These are phyloP conservation scores for Sebastes dallii DNA, from an alignment of 2,797 vertebrate genomes.

Conservation along the genomic window DNA sequence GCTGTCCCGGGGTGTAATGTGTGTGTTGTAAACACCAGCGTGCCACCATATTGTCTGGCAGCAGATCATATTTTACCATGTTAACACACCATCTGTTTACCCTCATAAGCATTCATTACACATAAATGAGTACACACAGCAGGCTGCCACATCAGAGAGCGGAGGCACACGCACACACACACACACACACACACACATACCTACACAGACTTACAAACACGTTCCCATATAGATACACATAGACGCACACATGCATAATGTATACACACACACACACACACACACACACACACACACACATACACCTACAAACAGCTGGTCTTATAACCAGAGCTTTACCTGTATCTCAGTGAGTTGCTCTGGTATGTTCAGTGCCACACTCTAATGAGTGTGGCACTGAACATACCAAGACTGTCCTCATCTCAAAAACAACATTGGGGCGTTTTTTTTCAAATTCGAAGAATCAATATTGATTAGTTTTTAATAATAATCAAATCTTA, in stretches of 20 bases:
- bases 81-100: slow-evolving; percentile 87
- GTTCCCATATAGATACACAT: slow-evolving; percentile 24
- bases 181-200: slow-evolving; percentile 17
- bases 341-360: not conserved
- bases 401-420: not conserved
- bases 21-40: slow-evolving; percentile 82
- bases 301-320: slow-evolving; percentile 4
- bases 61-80: slow-evolving; percentile 85
- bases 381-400: not conserved
- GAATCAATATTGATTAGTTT: too few relatives aligned
- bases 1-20: slow-evolving; percentile 75
- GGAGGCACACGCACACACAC: not conserved
- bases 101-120: slow-evolving; percentile 82
- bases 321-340: not conserved
- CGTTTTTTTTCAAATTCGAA: not conserved
- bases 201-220: slow-evolving; percentile 35
- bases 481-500: too few relatives aligned
- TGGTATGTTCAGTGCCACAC: too few relatives aligned
- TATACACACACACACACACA: not conserved
- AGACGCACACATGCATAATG: slow-evolving; percentile 5
- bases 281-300: not conserved
- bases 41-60: slow-evolving; percentile 84
- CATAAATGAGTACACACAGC: slow-evolving; percentile 76
- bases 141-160: slow-evolving; percentile 65
- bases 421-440: not conserved